Evolutionary conservation across 2,797 vertebrate species (phyloP).

Genomic region (Myotis pilosus): DNA sequence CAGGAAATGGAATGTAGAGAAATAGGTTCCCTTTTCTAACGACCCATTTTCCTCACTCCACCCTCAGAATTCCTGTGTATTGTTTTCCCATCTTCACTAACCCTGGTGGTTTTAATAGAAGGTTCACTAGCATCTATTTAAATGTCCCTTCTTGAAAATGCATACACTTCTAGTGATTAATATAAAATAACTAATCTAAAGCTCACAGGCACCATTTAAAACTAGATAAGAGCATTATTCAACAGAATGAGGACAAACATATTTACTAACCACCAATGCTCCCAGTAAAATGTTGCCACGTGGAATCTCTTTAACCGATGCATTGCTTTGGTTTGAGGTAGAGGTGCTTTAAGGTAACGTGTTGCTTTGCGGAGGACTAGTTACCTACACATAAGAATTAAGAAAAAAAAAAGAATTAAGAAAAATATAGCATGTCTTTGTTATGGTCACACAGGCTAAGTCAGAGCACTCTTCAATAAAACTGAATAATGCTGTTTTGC

Average conservation of each 20-base stretch:
- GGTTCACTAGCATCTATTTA: not conserved
- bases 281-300: not conserved
- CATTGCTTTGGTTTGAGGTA: not conserved
- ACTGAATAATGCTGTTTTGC: constrained; percentile 68
- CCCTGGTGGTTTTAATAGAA: not conserved
- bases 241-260: not conserved
- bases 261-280: not conserved
- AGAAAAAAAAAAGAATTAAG: constrained; percentile 44
- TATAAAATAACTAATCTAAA: not conserved
- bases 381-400: not conserved
- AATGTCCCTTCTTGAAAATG: not conserved
- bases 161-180: not conserved
- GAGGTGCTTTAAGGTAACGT: constrained; percentile 50
- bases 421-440: constrained; percentile 23
- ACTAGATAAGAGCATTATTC: not conserved
- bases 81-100: not conserved
- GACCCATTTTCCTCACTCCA: not conserved
- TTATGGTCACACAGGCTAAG: constrained; percentile 32
- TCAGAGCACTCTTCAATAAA: constrained; percentile 59
- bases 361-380: not conserved
- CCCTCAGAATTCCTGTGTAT: not conserved
- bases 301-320: not conserved
- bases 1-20: not conserved
- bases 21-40: not conserved
- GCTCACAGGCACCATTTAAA: not conserved